phyloP scores from a whole-genome alignment of 2,113 vertebrate species.

The Muntiacus muntjak region DNA sequence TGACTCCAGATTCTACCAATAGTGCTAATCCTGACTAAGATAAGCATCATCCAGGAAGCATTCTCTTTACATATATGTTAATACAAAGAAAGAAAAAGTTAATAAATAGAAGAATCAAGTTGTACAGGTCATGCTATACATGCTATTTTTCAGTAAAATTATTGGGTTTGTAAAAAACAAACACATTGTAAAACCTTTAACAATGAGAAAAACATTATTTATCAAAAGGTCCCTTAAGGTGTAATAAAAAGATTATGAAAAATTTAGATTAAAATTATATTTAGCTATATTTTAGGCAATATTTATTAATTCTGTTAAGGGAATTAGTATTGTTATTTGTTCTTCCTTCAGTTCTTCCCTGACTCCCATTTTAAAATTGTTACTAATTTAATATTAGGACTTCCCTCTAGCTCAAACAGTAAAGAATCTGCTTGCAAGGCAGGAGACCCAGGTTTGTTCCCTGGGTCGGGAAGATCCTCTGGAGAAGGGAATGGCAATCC shows the following conservation, averaged over 20 bases:
- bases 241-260: neutral
- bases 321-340: neutral
- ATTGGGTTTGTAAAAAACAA: neutral
- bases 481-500: neutral
- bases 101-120: neutral
- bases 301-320: neutral
- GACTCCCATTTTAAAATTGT: neutral
- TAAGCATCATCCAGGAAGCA: neutral
- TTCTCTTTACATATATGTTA: neutral
- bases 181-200: neutral
- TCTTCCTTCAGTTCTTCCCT: neutral
- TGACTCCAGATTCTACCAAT: neutral
- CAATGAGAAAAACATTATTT: neutral
- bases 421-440: neutral
- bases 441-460: neutral
- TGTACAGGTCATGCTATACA: neutral
- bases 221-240: neutral
- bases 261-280: neutral
- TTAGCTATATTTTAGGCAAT: neutral
- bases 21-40: neutral
- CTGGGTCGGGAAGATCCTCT: neutral
- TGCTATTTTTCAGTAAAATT: constrained; percentile 15
- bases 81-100: neutral
- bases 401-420: neutral
- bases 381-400: neutral